phyloP scores from a whole-genome alignment of 2,797 vertebrate genomes.

The Mus minutoides region DNA sequence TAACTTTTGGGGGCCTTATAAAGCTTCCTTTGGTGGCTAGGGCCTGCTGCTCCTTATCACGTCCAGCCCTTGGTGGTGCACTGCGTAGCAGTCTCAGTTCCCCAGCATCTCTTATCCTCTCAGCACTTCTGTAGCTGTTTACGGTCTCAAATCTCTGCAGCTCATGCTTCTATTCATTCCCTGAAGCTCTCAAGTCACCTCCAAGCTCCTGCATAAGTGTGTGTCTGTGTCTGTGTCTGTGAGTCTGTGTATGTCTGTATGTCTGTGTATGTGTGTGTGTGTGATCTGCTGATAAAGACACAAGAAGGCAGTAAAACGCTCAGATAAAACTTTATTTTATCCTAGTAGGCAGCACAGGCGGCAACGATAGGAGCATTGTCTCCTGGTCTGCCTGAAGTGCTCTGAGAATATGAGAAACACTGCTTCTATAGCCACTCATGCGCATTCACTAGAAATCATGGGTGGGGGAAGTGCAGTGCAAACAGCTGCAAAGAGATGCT shows the following conservation, averaged over 20 bases:
- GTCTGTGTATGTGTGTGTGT: neutral
- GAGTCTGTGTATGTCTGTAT: fast-evolving
- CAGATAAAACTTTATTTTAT: neutral
- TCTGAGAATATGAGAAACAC: neutral
- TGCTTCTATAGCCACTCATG: neutral
- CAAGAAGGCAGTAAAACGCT: neutral
- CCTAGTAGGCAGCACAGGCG: neutral
- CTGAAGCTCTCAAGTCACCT: neutral
- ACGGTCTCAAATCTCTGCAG: neutral
- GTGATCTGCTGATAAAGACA: neutral
- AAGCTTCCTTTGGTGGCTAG: neutral
- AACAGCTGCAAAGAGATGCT: neutral
- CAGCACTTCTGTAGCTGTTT: neutral
- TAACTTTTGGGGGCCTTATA: neutral
- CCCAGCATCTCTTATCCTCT: too few relatives aligned
- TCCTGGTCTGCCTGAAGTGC: neutral
- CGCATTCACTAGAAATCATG: neutral
- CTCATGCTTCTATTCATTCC: neutral
- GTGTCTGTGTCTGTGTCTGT: neutral
- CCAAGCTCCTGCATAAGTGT: neutral
- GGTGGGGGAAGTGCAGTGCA: neutral
- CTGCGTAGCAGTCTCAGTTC: neutral
- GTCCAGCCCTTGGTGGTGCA: neutral
- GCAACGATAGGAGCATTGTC: neutral
- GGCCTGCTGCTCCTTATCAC: neutral